A percentile compares a stretch with the other conserved stretches of the same genome.
Evolutionary conservation across 2,888 invertebrate genomes (phyloP).

Genomic region (Calliopum simillimum): DNA sequence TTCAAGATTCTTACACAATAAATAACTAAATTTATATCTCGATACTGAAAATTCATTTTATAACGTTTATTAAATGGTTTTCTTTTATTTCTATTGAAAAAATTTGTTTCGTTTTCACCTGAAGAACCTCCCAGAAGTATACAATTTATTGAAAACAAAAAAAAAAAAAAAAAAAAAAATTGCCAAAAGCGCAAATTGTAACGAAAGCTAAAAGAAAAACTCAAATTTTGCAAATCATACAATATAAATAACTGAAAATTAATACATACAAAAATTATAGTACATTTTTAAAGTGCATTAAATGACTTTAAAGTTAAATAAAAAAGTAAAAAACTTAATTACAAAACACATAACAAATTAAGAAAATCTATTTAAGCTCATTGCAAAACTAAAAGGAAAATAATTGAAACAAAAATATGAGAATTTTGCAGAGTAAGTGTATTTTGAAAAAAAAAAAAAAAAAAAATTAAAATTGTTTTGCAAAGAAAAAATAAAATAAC

Average conservation of each 20-base stretch:
- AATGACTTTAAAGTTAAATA: slow-evolving; percentile 28
- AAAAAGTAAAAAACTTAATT: background rate
- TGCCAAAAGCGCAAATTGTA: slow-evolving; percentile 1
- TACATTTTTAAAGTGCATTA: slow-evolving; percentile 40
- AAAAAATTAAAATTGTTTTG: too few relatives aligned
- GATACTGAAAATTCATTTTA: too few relatives aligned
- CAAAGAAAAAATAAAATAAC: slow-evolving; percentile 10
- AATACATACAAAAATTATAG: slow-evolving; percentile 11
- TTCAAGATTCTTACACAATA: too few relatives aligned
- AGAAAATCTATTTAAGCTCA: background rate
- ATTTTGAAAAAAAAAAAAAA: background rate
- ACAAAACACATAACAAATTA: background rate
- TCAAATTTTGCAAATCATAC: slow-evolving; percentile 11
- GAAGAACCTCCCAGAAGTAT: too few relatives aligned
- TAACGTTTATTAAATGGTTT: too few relatives aligned
- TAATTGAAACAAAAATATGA: background rate
- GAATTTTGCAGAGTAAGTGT: slow-evolving; percentile 7
- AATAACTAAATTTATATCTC: too few relatives aligned
- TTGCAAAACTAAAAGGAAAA: slow-evolving; percentile 9
- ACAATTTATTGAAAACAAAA: background rate
- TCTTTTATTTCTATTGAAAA: too few relatives aligned
- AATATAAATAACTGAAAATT: slow-evolving; percentile 14
- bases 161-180: slow-evolving; percentile 12
- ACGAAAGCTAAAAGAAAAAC: slow-evolving; percentile 22
- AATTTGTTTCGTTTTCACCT: background rate